Conservation (phyloP, 2,888 invertebrate genomes). For the Embidobia sp. region DNA sequence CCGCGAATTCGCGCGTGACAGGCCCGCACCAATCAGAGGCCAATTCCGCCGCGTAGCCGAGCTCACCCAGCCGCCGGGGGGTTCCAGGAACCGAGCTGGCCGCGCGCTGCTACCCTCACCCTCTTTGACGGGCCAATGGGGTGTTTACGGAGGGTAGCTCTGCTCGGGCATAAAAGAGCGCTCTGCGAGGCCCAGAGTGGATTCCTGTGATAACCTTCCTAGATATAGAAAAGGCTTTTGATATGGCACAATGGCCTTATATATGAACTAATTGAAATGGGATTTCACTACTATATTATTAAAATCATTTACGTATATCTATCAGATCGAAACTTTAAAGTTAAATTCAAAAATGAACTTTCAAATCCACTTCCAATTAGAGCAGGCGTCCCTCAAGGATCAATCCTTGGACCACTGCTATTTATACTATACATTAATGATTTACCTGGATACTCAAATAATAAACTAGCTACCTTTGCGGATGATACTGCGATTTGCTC, state of each 20-base stretch:
- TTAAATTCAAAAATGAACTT: not conserved
- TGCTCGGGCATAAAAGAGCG: no score
- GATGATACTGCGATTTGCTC: slow-evolving; percentile 12
- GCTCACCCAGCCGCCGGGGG: no score
- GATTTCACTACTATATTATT: not conserved
- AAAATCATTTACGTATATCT: not conserved
- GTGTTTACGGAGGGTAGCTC: no score
- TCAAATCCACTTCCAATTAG: not conserved
- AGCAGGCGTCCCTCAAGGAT: not conserved
- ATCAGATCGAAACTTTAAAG: not conserved
- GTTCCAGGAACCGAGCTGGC: no score
- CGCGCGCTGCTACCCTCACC: no score
- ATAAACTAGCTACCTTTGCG: not conserved
- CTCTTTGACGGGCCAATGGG: no score
- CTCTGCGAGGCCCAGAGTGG: no score
- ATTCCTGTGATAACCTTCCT: not conserved
- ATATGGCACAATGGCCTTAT: not conserved
- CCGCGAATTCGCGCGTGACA: no score
- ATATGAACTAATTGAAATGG: not conserved
- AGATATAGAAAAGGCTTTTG: not conserved
- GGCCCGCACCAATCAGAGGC: no score
- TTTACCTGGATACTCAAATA: not conserved
- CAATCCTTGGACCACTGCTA: not conserved
- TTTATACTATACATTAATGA: not conserved
- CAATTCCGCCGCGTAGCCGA: no score